These are phyloP conservation scores for Synodontis membranacea DNA, from an alignment of 2,113 vertebrate species.

Conservation along the genomic window DNA sequence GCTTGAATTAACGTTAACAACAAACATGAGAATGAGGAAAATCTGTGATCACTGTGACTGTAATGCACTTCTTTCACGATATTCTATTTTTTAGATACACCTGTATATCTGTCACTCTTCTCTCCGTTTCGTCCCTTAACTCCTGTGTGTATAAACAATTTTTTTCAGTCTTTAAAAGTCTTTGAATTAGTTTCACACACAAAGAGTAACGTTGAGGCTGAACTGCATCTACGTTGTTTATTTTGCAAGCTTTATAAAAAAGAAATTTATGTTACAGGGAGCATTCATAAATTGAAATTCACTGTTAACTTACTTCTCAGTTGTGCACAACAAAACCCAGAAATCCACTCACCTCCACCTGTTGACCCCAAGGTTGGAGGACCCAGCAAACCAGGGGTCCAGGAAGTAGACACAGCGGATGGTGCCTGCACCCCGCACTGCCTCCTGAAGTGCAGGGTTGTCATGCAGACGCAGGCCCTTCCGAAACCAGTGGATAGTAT, in stretches of 20 bases:
- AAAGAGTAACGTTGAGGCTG: background rate
- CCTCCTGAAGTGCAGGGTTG: constrained; percentile 73
- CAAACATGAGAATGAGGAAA: too few species aligned
- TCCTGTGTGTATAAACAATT: too few species aligned
- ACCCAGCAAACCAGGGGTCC: constrained; percentile 79
- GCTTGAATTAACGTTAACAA: too few species aligned
- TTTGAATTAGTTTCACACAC: background rate
- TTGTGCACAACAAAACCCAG: background rate
- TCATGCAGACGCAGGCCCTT: constrained; percentile 79
- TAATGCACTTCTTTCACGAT: too few species aligned
- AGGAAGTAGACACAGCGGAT: constrained; percentile 77
- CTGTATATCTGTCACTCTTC: too few species aligned
- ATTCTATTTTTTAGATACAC: too few species aligned
- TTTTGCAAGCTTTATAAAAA: background rate
- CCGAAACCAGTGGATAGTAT: constrained; percentile 81
- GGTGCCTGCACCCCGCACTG: constrained; percentile 69
- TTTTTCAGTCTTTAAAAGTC: too few species aligned
- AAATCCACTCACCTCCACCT: constrained; percentile 71
- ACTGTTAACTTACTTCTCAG: background rate
- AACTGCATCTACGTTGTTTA: background rate
- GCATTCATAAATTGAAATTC: background rate
- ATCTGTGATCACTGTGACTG: too few species aligned
- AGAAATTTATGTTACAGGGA: too few species aligned
- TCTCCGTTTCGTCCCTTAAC: too few species aligned
- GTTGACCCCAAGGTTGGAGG: constrained; percentile 77